Percentiles rank a stretch among this genome's conserved stretches.
Evolutionary conservation across 1,140 invertebrate species (phyloP).

Genomic region (Bombyx mandarina): DNA sequence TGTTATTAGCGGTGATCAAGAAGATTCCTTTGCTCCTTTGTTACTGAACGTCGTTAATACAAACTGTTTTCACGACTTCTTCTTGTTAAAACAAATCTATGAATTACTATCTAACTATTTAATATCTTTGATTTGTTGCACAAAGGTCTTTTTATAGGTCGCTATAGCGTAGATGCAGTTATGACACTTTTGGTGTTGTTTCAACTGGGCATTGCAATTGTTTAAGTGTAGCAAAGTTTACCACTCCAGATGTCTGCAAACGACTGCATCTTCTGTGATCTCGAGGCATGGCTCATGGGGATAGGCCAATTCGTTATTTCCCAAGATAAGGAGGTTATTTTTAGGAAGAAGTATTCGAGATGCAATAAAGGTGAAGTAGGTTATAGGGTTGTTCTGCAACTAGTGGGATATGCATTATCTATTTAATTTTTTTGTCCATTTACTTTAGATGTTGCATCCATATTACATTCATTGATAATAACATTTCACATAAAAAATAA

Average conservation of each 20-base stretch:
- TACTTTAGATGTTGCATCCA: too few species aligned
- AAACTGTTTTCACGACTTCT: conserved; percentile 19
- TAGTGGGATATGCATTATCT: conserved; percentile 8
- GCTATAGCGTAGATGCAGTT: conserved; percentile 9
- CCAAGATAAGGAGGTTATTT: too few species aligned
- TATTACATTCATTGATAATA: too few species aligned
- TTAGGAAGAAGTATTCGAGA: conserved; percentile 6
- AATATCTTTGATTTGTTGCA: conserved; percentile 18
- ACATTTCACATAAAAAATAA: too few species aligned
- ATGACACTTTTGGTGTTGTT: conserved; percentile 9
- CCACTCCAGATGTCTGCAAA: conserved; percentile 21
- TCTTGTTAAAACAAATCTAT: conserved; percentile 18
- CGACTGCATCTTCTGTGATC: conserved; percentile 13
- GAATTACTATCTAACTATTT: conserved; percentile 19
- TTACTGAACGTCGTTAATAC: conserved; percentile 12
- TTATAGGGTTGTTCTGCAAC: conserved; percentile 10
- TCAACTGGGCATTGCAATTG: conserved; percentile 9
- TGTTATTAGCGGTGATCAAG: conserved; percentile 5
- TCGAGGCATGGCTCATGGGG: conserved; percentile 15
- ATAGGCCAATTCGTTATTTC: conserved; percentile 1
- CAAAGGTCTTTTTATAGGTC: conserved; percentile 13
- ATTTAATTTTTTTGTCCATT: too few species aligned
- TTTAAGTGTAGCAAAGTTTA: conserved; percentile 8
- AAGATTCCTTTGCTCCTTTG: conserved; percentile 3
- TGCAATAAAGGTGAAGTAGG: conserved; percentile 16